phyloP scores from a whole-genome alignment of 2,888 invertebrate genomes.

The Andrena bicolor region DNA sequence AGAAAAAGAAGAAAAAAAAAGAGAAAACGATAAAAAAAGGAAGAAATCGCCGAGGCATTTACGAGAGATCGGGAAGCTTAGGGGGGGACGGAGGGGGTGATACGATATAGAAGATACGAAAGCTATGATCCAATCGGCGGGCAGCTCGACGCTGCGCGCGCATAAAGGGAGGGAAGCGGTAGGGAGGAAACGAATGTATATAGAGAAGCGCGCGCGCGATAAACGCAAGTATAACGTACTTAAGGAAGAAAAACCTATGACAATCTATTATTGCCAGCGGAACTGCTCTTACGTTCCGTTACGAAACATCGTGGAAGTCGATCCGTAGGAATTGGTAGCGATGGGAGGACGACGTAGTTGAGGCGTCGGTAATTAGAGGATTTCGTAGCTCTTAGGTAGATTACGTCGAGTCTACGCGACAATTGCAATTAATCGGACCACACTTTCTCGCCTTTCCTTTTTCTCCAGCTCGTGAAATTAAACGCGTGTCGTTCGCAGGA shows the following conservation, averaged over 20 bases:
- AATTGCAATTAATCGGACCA: constrained; percentile 75
- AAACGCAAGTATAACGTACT: constrained; percentile 39
- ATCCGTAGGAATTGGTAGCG: constrained; percentile 77
- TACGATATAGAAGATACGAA: neutral
- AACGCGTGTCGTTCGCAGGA: constrained; percentile 55
- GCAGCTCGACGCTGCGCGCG: neutral
- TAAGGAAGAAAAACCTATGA: constrained; percentile 74
- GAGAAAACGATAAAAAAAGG: neutral
- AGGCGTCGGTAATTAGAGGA: constrained; percentile 62
- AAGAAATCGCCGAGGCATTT: constrained; percentile 38
- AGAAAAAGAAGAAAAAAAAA: constrained; percentile 14
- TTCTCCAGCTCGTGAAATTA: constrained; percentile 61
- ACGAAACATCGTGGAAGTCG: constrained; percentile 70
- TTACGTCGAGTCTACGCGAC: constrained; percentile 68
- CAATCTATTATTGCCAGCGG: constrained; percentile 80
- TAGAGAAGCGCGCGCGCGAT: constrained; percentile 2
- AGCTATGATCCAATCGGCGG: neutral
- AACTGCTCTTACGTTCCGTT: constrained; percentile 63
- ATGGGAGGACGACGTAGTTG: constrained; percentile 59
- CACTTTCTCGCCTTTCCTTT: constrained; percentile 74
- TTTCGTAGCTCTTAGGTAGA: constrained; percentile 61
- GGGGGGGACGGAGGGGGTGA: neutral
- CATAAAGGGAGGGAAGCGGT: neutral
- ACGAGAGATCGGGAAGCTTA: constrained; percentile 9
- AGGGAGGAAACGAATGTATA: neutral